Evolutionary conservation across 2,113 vertebrate species (phyloP).

Genomic region (Larimichthys polyactis): DNA sequence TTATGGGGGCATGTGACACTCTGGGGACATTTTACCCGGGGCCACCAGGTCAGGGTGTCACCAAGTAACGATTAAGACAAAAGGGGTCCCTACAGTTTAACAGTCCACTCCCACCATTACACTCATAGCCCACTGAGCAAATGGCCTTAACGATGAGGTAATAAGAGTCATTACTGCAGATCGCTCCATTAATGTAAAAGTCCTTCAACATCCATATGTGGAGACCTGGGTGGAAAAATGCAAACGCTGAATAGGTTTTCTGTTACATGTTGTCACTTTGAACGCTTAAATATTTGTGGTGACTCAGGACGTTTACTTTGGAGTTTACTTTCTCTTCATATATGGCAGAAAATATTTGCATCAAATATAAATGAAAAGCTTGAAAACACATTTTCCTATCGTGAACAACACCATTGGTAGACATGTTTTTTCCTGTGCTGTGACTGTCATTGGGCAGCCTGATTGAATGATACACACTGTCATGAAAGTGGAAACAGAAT

Average conservation of each 20-base stretch:
- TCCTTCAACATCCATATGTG: slow-evolving; percentile 68
- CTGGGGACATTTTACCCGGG: slow-evolving; percentile 74
- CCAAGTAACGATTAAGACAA: slow-evolving; percentile 81
- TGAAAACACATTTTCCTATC: neutral
- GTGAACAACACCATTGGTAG: neutral
- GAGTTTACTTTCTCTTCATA: neutral
- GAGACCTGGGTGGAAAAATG: slow-evolving; percentile 47
- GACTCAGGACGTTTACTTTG: neutral
- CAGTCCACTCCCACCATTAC: slow-evolving; percentile 78
- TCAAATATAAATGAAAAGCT: neutral
- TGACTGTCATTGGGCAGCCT: slow-evolving; percentile 16
- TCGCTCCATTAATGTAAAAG: slow-evolving; percentile 75
- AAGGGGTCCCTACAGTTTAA: slow-evolving; percentile 81
- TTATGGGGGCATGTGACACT: slow-evolving; percentile 67
- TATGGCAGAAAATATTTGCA: neutral
- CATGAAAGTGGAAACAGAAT: slow-evolving; percentile 28
- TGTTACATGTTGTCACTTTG: slow-evolving; percentile 8
- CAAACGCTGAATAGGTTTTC: neutral
- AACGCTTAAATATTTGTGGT: slow-evolving; percentile 11
- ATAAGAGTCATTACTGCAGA: slow-evolving; percentile 79
- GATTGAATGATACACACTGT: slow-evolving; percentile 26
- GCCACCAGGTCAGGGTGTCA: slow-evolving; percentile 75
- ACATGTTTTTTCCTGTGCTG: neutral
- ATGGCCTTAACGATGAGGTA: slow-evolving; percentile 81
- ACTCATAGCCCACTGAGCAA: slow-evolving; percentile 73